These are phyloP conservation scores for Heliconius cydno DNA, from an alignment of 2,888 invertebrate species.

Conservation along the genomic window DNA sequence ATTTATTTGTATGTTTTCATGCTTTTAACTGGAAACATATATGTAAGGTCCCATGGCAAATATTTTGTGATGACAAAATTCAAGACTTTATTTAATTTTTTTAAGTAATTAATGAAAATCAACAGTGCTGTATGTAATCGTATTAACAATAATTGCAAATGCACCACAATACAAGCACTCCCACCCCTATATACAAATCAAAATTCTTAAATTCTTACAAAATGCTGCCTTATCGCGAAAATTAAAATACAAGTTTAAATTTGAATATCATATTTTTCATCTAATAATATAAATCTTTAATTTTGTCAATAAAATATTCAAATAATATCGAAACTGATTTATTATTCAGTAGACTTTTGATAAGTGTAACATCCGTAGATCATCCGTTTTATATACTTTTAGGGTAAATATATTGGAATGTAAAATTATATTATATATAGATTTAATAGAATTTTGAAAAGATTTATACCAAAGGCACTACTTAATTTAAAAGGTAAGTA, in stretches of 20 bases:
- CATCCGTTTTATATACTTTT: conserved; percentile 29
- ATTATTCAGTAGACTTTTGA: conserved; percentile 35
- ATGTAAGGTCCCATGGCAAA: not conserved
- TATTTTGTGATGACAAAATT: not conserved
- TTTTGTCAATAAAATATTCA: conserved; percentile 28
- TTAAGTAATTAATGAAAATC: not conserved
- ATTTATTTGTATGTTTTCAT: not conserved
- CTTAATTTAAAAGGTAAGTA: conserved; percentile 10
- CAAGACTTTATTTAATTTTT: not conserved
- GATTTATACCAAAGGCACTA: conserved; percentile 41
- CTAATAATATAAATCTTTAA: not conserved
- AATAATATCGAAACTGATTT: conserved; percentile 24
- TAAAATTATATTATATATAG: conserved; percentile 33
- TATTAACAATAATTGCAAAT: conserved; percentile 68
- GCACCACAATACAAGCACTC: conserved; percentile 72
- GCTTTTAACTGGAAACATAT: not conserved
- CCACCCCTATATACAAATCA: conserved; percentile 68
- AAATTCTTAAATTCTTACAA: conserved; percentile 46
- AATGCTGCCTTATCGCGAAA: conserved; percentile 31
- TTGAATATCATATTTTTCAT: conserved; percentile 1
- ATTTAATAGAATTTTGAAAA: conserved; percentile 11
- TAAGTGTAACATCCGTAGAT: conserved; percentile 38
- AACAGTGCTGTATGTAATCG: conserved; percentile 34
- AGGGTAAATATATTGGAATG: conserved; percentile 41
- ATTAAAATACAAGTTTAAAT: conserved; percentile 1